phyloP scores from a whole-genome alignment of 2,113 vertebrate species.

The Anoplopoma fimbria region DNA sequence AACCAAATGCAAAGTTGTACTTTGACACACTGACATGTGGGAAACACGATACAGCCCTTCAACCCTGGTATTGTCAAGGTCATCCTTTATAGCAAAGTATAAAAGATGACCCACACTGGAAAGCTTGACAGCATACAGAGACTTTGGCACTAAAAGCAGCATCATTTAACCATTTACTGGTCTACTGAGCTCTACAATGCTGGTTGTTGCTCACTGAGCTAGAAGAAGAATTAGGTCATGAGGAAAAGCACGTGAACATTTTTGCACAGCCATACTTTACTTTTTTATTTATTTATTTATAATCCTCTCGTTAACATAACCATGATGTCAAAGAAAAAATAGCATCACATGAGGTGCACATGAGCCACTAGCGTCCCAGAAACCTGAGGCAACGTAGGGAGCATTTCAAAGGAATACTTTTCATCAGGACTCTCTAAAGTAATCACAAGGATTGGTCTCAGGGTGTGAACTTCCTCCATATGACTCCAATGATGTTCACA shows the following conservation, averaged over 20 bases:
- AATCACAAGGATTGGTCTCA: slow-evolving; percentile 8
- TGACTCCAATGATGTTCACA: slow-evolving; percentile 19
- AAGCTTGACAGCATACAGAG: neutral
- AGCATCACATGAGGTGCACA: slow-evolving; percentile 67
- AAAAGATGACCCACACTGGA: neutral
- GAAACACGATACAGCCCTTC: neutral
- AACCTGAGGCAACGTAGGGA: slow-evolving; percentile 1
- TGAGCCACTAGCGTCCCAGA: slow-evolving; percentile 41
- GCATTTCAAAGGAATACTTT: neutral
- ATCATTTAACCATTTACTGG: slow-evolving; percentile 7
- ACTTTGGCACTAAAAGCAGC: neutral
- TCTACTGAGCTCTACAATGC: neutral
- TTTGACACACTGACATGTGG: neutral
- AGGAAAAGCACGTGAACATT: slow-evolving; percentile 45
- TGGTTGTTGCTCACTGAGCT: slow-evolving; percentile 27
- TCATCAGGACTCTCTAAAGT: neutral
- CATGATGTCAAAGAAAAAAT: slow-evolving; percentile 24
- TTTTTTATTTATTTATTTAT: neutral
- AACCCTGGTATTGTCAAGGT: neutral
- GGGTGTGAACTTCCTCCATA: neutral
- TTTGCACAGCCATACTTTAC: neutral
- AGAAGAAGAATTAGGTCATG: slow-evolving; percentile 25
- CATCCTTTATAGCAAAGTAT: neutral
- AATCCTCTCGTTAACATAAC: slow-evolving; percentile 33
- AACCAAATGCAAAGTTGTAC: neutral